Conservation (phyloP, 2,888 invertebrate species). For the Podotricha telesiphe region DNA sequence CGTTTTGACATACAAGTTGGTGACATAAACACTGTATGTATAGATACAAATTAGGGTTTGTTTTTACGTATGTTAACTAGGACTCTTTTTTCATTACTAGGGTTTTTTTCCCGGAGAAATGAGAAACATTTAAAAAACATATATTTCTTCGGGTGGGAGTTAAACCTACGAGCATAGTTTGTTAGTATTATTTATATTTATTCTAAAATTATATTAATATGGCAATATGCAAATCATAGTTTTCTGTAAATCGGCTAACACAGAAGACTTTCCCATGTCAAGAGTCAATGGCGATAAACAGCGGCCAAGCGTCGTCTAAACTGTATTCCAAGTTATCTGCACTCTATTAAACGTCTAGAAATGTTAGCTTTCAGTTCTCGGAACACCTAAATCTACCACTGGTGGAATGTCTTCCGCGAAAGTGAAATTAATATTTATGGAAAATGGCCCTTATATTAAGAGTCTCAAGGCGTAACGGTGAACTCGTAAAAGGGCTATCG, state of each 20-base stretch:
- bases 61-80: too few relatives aligned
- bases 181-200: too few relatives aligned
- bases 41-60: too few relatives aligned
- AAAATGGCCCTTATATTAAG: conserved; percentile 46
- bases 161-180: too few relatives aligned
- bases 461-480: conserved; percentile 37
- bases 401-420: conserved; percentile 64
- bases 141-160: too few relatives aligned
- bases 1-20: too few relatives aligned
- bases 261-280: conserved; percentile 39
- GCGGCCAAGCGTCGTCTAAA: conserved; percentile 32
- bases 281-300: conserved; percentile 42
- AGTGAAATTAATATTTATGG: conserved; percentile 47
- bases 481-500: conserved; percentile 36
- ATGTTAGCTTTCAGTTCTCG: conserved; percentile 55
- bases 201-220: too few relatives aligned
- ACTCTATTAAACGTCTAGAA: conserved; percentile 55
- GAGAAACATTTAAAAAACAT: too few relatives aligned
- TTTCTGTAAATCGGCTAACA: not conserved
- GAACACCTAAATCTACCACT: conserved; percentile 64
- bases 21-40: too few relatives aligned
- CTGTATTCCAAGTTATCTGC: conserved; percentile 40
- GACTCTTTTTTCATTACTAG: too few relatives aligned
- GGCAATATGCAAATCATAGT: too few relatives aligned
- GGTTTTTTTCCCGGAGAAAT: too few relatives aligned